Evolutionary conservation across 2,888 invertebrate species (phyloP), one percentile per base, ranked within the genome.

Genomic region (Tinea pellionella): DNA sequence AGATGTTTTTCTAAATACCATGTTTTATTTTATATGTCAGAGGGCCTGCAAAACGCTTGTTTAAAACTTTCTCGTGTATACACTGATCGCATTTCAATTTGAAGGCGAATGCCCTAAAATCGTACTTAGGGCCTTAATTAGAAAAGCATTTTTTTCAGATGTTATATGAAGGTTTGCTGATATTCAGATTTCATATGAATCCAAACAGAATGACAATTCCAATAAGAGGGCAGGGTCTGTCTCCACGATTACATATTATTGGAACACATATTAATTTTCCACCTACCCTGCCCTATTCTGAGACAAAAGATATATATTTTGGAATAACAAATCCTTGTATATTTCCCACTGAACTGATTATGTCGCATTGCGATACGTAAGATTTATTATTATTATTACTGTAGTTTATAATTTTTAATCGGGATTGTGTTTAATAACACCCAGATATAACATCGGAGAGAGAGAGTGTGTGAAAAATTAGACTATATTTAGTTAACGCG

Each of bases 321-420:
- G 83, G 87, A 2, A 71, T 94, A 6, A 88, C 89, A 61, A 94
- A 94, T 72, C 88, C 89, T 0, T 91, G 91, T 62, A 73, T 83
- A 3, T 91, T 90, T 73, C 91, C 93, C 0, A 82, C 93, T 16
- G 93, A 93, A 74, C 80, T 92, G 57, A 92, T 90, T 69, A 90
- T 92, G 73, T 79, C 91, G 15, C 92, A 93, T 71, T 89, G 89
- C 68, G 92, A 93, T 70, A 70, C 77, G 92, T 92, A 79, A 85
- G 83, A 32, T 30, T 43, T 47, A 59, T 41, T 51, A 19, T 59
- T 32, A 24, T 57, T 43, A 59, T 62, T 24, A 24, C 6, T 24
- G 24, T 6, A 24, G 6, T 24, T 42, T 18, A 53, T 16, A 47
- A n/a, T n/a, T n/a, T n/a, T n/a, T n/a, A n/a, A n/a, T n/a, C n/a